Percentiles rank a stretch among this genome's conserved stretches.
Evolutionary conservation across 1,140 invertebrate genomes (phyloP).

Genomic region (Sweltsa coloradensis): DNA sequence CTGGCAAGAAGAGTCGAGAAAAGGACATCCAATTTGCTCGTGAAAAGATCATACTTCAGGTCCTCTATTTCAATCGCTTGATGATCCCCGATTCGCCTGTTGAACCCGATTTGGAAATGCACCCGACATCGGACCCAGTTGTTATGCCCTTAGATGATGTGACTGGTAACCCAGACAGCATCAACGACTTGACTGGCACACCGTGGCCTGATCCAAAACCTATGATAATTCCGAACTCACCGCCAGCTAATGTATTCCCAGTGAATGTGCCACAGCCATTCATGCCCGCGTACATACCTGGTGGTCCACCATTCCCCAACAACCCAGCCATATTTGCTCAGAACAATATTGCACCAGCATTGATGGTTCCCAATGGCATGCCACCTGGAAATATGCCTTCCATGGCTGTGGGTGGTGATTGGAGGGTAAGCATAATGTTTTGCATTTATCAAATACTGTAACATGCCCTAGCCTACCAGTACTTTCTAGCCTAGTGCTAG

Average conservation of each 20-base stretch:
- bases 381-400: conserved; percentile 7
- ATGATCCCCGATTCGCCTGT: conserved; percentile 77
- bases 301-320: not conserved
- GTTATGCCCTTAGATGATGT: conserved; percentile 81
- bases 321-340: not conserved
- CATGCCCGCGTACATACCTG: not conserved
- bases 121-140: conserved; percentile 56
- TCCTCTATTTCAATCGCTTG: conserved; percentile 70
- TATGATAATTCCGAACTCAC: conserved; percentile 18
- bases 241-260: conserved; percentile 4
- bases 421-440: conserved; percentile 11
- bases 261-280: not conserved
- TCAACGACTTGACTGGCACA: conserved; percentile 57
- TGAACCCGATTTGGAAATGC: conserved; percentile 76
- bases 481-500: no score
- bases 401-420: conserved; percentile 10
- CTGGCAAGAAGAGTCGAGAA: conserved; percentile 72
- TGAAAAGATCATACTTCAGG: conserved; percentile 70
- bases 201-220: conserved; percentile 70
- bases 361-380: conserved; percentile 31
- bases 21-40: conserved; percentile 73
- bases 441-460: not conserved
- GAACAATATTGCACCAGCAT: conserved; percentile 24
- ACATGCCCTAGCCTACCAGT: no score
- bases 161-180: conserved; percentile 61